Evolutionary conservation across 2,888 invertebrate species (phyloP), one percentile per base, ranked within the genome.

Genomic region (Sylvicola cinctus): DNA sequence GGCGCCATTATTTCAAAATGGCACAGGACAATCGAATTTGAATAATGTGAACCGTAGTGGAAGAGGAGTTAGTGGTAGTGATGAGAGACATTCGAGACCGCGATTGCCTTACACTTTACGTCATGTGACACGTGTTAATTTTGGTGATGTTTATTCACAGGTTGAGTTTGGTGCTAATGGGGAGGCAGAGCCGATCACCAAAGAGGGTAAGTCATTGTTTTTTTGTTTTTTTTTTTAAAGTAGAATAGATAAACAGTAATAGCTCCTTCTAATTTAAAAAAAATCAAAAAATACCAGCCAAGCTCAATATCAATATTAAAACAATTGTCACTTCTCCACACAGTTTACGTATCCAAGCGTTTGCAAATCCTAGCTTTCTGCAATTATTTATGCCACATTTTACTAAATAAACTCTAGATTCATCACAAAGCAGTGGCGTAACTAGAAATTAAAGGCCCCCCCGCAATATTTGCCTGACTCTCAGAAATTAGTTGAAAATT

Each of bases 121-220:
- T 47, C 57, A 58, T 54, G 54, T 58, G 51, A 58, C 58, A 47
- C 53, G 58, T 44, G 55, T 58, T 57, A 57, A 58, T 52, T 57
- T 58, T 46, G 56, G 55, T 49, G 58, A 57, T 51, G 48, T 54
- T 50, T 55, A 54, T 54, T 57, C 55, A 47, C 58, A 58, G 58
- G 52, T 56, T 49, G 55, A 77, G 70, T 73, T 75, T 39, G 75
- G 74, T 33, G 72, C 74, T n/a, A n/a, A n/a, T 43, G 77, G 75
- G 38, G 77, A 78, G 50, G 73, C 79, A 43, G 70, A 77, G 62
- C 80, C 83, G 48, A 75, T 79, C 54, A 80, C 81, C 62, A 83
- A 83, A 73, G 83, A 84, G 71, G 83, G 83, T 81, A 55, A 66
- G 64, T 56, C 16, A 33, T 31, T 29, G 12, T 25, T 23, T 27